These are phyloP conservation scores for Anodontia alba DNA, from an alignment of 2,888 invertebrate species.

Conservation along the genomic window DNA sequence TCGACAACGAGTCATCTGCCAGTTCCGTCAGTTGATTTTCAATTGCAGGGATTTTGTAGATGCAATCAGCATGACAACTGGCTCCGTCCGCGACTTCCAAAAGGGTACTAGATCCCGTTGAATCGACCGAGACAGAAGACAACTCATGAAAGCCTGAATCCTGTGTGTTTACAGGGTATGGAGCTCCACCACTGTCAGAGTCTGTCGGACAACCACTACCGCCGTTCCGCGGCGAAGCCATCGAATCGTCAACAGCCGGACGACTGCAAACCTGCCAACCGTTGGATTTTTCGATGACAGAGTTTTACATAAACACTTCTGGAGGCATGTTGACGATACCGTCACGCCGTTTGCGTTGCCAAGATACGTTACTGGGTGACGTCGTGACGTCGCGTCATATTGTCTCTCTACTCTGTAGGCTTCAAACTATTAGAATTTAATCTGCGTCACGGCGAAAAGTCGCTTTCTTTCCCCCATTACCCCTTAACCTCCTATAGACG, in stretches of 20 bases:
- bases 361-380: background rate
- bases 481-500: too few species aligned
- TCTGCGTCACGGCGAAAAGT: too few species aligned
- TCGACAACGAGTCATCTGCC: background rate
- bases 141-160: background rate
- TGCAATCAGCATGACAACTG: background rate
- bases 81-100: background rate
- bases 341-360: background rate
- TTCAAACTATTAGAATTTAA: too few species aligned
- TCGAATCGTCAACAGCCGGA: constrained; percentile 7
- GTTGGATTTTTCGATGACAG: background rate
- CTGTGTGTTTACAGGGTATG: background rate
- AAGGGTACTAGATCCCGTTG: background rate
- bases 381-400: background rate
- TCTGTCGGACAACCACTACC: background rate
- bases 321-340: background rate
- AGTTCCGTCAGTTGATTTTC: background rate
- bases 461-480: too few species aligned
- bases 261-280: constrained; percentile 15
- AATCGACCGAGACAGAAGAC: background rate
- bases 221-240: constrained; percentile 1
- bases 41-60: background rate
- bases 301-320: background rate
- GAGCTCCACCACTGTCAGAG: too few species aligned
- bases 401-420: too few species aligned